phyloP scores from a whole-genome alignment of 2,888 invertebrate species.

The Andrena fulva region DNA sequence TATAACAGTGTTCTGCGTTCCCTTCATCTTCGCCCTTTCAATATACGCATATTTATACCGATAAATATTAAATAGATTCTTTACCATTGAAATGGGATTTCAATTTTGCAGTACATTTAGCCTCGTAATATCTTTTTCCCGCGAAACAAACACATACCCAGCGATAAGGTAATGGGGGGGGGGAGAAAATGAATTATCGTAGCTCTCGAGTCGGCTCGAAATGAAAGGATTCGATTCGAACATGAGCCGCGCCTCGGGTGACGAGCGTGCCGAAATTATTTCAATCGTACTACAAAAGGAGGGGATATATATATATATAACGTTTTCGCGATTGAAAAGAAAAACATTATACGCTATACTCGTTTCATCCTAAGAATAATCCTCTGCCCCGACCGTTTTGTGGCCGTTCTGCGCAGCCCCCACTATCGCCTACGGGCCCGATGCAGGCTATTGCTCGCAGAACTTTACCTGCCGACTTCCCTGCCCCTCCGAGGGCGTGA shows the following conservation, averaged over 20 bases:
- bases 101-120: constrained; percentile 48
- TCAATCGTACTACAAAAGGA: constrained; percentile 23
- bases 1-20: constrained; percentile 43
- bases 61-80: constrained; percentile 48
- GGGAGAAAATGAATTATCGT: constrained; percentile 11
- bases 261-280: constrained; percentile 12
- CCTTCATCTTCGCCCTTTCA: constrained; percentile 23
- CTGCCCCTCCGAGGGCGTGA: no score
- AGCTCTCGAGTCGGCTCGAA: background rate
- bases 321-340: constrained; percentile 29
- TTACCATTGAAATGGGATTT: constrained; percentile 37
- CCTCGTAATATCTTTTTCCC: constrained; percentile 15
- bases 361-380: no score
- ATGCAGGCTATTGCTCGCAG: no score
- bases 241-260: background rate
- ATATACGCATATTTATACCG: constrained; percentile 45
- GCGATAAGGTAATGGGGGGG: background rate
- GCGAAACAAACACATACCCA: constrained; percentile 36
- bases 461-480: no score
- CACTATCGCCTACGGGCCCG: no score
- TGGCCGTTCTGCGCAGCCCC: no score
- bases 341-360: constrained; percentile 24
- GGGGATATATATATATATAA: constrained; percentile 13
- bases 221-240: constrained; percentile 1
- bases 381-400: no score